Conservation (phyloP, 2,113 vertebrate species). For the Sorex araneus region DNA sequence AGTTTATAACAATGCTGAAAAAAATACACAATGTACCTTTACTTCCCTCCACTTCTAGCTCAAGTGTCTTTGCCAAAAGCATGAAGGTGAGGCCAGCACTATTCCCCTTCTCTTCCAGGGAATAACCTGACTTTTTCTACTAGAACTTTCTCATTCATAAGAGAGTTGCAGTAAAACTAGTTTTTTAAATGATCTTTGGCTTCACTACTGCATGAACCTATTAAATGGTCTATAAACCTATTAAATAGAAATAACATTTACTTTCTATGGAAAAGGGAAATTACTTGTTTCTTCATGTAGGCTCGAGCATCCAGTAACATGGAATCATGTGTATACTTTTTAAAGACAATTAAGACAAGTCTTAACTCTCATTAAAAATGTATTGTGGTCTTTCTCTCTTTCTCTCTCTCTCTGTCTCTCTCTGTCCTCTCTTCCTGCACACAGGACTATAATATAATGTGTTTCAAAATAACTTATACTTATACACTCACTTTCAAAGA, state of each 20-base stretch:
- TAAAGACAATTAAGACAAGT: conserved; percentile 66
- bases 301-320: conserved; percentile 79
- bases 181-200: conserved; percentile 83
- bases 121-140: conserved; percentile 85
- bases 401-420: not conserved
- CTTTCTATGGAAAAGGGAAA: conserved; percentile 66
- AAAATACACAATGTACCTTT: conserved; percentile 87
- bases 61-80: conserved; percentile 82
- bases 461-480: conserved; percentile 69
- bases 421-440: no score
- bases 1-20: conserved; percentile 84
- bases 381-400: not conserved
- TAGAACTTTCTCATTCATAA: conserved; percentile 87
- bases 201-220: conserved; percentile 82
- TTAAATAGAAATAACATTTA: conserved; percentile 74
- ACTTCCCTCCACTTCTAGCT: conserved; percentile 80
- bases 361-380: conserved; percentile 70
- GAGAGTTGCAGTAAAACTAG: conserved; percentile 86
- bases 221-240: conserved; percentile 78
- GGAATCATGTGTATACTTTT: conserved; percentile 80
- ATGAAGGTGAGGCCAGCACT: conserved; percentile 75
- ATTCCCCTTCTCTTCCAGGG: conserved; percentile 80
- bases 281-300: conserved; percentile 68
- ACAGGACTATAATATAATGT: conserved; percentile 31
- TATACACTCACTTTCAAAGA: conserved; percentile 68